phyloP scores from a whole-genome alignment of 2,888 invertebrate genomes.

The Dryomyza anilis region DNA sequence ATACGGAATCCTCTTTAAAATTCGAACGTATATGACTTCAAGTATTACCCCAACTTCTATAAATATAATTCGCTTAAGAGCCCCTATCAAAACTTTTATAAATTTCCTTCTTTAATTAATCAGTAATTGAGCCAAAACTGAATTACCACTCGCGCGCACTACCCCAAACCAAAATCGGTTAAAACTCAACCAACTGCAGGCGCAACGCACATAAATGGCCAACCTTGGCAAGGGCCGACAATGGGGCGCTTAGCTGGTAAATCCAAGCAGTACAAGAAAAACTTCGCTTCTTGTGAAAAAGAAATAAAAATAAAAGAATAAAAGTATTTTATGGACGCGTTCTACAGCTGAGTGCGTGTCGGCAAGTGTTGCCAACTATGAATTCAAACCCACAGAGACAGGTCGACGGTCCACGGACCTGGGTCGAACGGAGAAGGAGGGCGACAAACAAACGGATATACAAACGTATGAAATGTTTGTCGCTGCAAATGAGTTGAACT shows the following conservation, averaged over 20 bases:
- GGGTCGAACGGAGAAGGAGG: not conserved
- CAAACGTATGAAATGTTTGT: too few relatives aligned
- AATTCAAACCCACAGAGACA: not conserved
- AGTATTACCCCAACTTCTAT: too few relatives aligned
- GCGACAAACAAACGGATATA: too few relatives aligned
- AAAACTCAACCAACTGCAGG: not conserved
- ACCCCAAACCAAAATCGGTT: not conserved
- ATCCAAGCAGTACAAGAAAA: not conserved
- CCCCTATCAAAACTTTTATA: too few relatives aligned
- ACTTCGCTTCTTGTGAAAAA: too few relatives aligned
- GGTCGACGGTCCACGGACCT: not conserved
- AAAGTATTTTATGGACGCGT: conserved; percentile 5
- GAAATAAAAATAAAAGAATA: too few relatives aligned
- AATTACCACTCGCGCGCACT: not conserved
- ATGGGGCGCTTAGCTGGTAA: not conserved
- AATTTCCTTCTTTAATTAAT: too few relatives aligned
- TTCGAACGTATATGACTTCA: too few relatives aligned
- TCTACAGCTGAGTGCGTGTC: not conserved
- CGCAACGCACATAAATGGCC: too few relatives aligned
- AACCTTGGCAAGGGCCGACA: not conserved
- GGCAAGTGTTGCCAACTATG: conserved; percentile 12
- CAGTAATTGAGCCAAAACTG: too few relatives aligned
- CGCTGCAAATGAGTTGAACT: conserved; percentile 4
- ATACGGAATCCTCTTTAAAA: too few relatives aligned
- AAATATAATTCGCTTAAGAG: too few relatives aligned